Base-by-base conservation (phyloP, 2,888 invertebrate genomes). In the Aphidius colemani region DNA sequence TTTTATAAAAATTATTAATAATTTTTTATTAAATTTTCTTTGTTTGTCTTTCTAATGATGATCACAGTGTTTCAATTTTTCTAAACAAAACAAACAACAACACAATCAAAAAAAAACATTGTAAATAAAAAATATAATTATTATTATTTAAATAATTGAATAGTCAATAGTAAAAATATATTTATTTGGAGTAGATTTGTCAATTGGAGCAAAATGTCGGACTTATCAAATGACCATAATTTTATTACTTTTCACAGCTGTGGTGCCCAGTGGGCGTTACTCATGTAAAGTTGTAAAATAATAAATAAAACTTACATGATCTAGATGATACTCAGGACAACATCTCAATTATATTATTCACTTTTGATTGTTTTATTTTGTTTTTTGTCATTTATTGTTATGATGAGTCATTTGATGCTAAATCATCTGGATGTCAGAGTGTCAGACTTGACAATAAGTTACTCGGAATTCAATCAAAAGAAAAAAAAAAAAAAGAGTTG, bases 321-420 rank as follows among this genome's bases (percentile, higher is more conserved):
- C 46, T 57, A 44, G 46, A 39, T 57, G 45, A 57, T 45, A 57
- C 57, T 45, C 45, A 41, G 30, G 57, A 45, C 46, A 57, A 46
- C 57, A 57, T 57, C 46, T 57, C 46, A 57, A 39, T n/a, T 46
- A 57, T 45, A 41, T 45, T 46, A 18, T 30, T 57, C 18, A 7
- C 3, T 11, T 48, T 30, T 46, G 46, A 10, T 46, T 13, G 44
- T 18, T 44, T 7, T 44, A 7, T 7, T 43, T 13, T 46, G 6
- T 6, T 11, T 13, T 11, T 48, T 13, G 7, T 48, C 6, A 9
- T 46, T 39, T 45, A 18, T 30, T 45, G 46, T 9, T 46, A 30
- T 45, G 46, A 46, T 46, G 57, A 57, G 57, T 57, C 57, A 57
- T 39, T 30, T 45, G 39, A 46, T 45, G 57, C 57, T 39, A 57